These are phyloP conservation scores for Sitophilus oryzae DNA, from an alignment of 1,140 invertebrate genomes.

Conservation along the genomic window DNA sequence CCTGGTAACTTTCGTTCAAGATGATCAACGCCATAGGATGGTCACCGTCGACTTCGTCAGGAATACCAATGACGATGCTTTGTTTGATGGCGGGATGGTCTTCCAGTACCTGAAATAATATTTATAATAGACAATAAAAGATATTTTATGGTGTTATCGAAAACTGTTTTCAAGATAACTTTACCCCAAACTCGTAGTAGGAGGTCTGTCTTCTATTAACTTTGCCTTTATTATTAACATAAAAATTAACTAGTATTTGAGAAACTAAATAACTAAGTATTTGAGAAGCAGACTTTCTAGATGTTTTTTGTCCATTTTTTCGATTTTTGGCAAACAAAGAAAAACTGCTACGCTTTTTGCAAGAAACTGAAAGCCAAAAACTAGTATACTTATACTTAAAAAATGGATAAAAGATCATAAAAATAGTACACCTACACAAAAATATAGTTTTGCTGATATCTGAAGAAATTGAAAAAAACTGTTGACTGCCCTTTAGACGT, in stretches of 20 bases:
- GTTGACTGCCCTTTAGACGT: too few relatives aligned
- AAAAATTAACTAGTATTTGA: neutral
- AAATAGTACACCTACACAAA: too few relatives aligned
- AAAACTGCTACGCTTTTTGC: too few relatives aligned
- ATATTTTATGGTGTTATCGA: neutral
- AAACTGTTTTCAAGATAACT: neutral
- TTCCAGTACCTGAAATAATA: conserved; percentile 46
- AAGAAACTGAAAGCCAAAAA: too few relatives aligned
- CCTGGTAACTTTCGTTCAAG: conserved; percentile 13
- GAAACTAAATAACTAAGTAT: neutral
- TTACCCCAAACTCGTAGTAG: neutral
- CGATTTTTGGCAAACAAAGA: too few relatives aligned
- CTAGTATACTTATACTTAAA: too few relatives aligned
- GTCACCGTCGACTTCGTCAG: conserved; percentile 57
- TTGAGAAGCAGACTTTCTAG: too few relatives aligned
- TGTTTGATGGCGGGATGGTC: conserved; percentile 58
- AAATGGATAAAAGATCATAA: too few relatives aligned
- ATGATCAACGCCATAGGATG: conserved; percentile 61
- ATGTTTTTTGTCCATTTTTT: too few relatives aligned
- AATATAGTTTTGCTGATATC: too few relatives aligned
- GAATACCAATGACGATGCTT: conserved; percentile 62
- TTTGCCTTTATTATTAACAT: neutral
- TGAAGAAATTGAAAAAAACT: too few relatives aligned
- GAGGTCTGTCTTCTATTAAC: neutral
- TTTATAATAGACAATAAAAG: too few relatives aligned